phyloP scores from a whole-genome alignment of 2,113 vertebrate species.

The Pachyramphus minor region DNA sequence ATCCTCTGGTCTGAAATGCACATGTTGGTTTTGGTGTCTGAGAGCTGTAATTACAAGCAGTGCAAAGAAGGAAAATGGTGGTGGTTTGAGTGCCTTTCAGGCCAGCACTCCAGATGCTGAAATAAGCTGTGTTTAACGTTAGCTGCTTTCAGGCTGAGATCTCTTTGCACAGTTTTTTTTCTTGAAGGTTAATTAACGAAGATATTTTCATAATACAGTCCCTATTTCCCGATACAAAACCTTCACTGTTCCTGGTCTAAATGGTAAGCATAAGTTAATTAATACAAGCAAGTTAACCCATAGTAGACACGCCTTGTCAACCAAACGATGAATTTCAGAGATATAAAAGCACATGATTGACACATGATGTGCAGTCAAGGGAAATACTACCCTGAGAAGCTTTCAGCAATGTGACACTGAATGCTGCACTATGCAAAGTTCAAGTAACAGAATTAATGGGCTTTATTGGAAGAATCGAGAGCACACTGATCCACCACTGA shows the following conservation, averaged over 20 bases:
- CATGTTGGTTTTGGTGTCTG: not conserved
- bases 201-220: not conserved
- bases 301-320: slow-evolving; percentile 4
- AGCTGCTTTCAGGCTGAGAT: not conserved
- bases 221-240: not conserved
- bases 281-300: not conserved
- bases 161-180: not conserved
- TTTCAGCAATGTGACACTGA: slow-evolving; percentile 7
- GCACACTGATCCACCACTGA: not conserved
- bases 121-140: not conserved
- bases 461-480: slow-evolving; percentile 13
- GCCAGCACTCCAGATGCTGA: not conserved
- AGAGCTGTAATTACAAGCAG: not conserved
- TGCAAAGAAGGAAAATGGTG: not conserved
- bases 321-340: slow-evolving; percentile 33
- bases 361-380: not conserved
- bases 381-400: slow-evolving; percentile 10
- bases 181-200: not conserved
- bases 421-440: not conserved
- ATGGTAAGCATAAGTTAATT: not conserved
- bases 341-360: slow-evolving; percentile 41
- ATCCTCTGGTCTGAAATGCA: not conserved
- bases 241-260: not conserved
- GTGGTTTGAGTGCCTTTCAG: not conserved
- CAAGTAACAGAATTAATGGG: slow-evolving; percentile 33